Percentiles rank a stretch among this genome's conserved stretches.
phyloP scores from a whole-genome alignment of 2,888 invertebrate species.

The Cremastinae sp. region DNA sequence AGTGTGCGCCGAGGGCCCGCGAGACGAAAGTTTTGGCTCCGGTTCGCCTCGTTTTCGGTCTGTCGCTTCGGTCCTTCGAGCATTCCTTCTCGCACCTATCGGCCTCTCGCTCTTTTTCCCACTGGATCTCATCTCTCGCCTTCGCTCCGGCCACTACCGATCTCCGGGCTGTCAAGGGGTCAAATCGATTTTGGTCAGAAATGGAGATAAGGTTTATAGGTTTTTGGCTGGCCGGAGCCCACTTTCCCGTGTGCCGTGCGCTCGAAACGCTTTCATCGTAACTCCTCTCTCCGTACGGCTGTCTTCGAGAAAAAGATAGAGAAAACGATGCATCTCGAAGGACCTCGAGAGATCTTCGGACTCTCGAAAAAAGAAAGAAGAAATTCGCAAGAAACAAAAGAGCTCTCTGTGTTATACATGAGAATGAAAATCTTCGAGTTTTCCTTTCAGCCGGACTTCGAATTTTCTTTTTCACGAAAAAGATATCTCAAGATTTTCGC shows the following conservation, averaged over 20 bases:
- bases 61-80: slow-evolving; percentile 52
- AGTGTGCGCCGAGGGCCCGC: slow-evolving; percentile 36
- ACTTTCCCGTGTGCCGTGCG: slow-evolving; percentile 34
- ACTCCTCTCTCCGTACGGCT: slow-evolving; percentile 49
- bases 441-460: no score
- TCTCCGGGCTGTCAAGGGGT: slow-evolving; percentile 67
- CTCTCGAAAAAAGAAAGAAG: neutral
- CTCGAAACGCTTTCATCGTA: slow-evolving; percentile 48
- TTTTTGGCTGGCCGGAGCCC: slow-evolving; percentile 54
- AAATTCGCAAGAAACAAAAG: neutral
- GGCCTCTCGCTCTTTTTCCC: slow-evolving; percentile 27
- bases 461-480: neutral
- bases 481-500: no score
- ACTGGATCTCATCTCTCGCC: slow-evolving; percentile 33
- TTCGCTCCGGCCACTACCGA: slow-evolving; percentile 54
- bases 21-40: slow-evolving; percentile 47
- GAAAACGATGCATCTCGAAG: neutral
- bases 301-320: slow-evolving; percentile 17
- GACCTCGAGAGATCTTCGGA: neutral
- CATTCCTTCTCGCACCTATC: slow-evolving; percentile 55
- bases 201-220: slow-evolving; percentile 76
- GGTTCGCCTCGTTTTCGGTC: slow-evolving; percentile 48
- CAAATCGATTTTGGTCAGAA: slow-evolving; percentile 76
- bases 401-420: neutral
- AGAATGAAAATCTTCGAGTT: no score